Evolutionary conservation across 2,797 vertebrate species (phyloP).

Genomic region (Sebastes nivosus): DNA sequence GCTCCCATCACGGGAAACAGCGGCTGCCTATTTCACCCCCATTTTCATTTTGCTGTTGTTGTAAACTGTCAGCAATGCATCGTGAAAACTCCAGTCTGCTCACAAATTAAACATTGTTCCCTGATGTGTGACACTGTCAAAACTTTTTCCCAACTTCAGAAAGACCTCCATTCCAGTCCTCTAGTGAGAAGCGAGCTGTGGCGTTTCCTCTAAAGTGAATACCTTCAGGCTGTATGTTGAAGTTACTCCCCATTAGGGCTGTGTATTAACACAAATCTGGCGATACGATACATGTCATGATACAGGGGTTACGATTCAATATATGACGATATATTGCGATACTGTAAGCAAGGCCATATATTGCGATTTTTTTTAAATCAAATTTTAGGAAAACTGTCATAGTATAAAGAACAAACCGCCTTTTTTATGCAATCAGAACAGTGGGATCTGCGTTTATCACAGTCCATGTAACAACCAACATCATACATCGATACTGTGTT

Average conservation of each 20-base stretch:
- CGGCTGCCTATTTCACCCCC: background rate
- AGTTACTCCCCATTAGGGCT: background rate
- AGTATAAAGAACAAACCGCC: too few species aligned
- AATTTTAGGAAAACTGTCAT: too few species aligned
- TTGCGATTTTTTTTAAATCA: too few species aligned
- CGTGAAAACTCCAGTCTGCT: background rate
- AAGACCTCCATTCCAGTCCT: background rate
- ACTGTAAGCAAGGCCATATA: too few species aligned
- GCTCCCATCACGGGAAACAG: slow-evolving; percentile 16
- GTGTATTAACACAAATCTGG: too few species aligned
- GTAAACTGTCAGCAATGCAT: slow-evolving; percentile 25
- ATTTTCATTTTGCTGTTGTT: slow-evolving; percentile 34
- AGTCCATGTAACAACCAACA: too few species aligned
- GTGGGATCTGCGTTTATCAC: too few species aligned
- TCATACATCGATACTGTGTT: too few species aligned
- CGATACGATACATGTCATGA: too few species aligned
- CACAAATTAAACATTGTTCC: slow-evolving; percentile 4
- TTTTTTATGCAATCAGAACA: too few species aligned
- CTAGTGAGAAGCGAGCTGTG: background rate
- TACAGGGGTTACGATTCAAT: too few species aligned
- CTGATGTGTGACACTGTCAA: background rate
- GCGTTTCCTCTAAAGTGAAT: background rate
- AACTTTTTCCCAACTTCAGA: slow-evolving; percentile 7
- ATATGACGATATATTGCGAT: too few species aligned
- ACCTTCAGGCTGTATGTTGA: background rate